Conservation (phyloP, 2,797 vertebrate species). For the Manis crassicaudata region DNA sequence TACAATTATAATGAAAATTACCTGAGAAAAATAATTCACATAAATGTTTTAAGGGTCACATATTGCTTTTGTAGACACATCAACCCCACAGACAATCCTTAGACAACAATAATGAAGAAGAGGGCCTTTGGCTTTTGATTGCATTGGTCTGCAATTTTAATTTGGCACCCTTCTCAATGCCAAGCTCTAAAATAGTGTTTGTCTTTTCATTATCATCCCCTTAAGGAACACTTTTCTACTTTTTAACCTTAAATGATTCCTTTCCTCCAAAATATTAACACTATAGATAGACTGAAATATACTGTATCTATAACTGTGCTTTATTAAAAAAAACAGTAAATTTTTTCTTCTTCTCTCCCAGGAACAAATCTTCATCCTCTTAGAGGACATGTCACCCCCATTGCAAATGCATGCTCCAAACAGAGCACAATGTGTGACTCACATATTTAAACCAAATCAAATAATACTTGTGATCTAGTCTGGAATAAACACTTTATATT, state of each 20-base stretch:
- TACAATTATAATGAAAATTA: neutral
- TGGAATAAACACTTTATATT: neutral
- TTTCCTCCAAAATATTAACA: neutral
- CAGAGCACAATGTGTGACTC: neutral
- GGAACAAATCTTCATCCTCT: neutral
- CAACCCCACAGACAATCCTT: neutral
- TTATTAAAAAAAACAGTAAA: neutral
- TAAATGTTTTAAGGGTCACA: conserved; percentile 8
- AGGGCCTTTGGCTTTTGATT: neutral
- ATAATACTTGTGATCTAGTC: neutral
- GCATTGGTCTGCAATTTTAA: neutral
- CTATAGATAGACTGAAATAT: neutral
- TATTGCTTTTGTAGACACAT: neutral
- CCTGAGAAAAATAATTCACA: conserved; percentile 23
- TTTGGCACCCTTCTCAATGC: neutral
- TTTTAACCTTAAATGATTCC: neutral
- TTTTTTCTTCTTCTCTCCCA: neutral
- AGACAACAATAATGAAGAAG: neutral
- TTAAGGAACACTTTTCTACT: neutral
- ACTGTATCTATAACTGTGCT: neutral
- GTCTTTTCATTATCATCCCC: neutral
- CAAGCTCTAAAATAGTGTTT: neutral
- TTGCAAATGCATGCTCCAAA: neutral
- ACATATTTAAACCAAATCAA: neutral
- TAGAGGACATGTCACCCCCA: accelerated